A percentile compares a stretch with the other conserved stretches of the same genome.
Conservation (phyloP, 2,113 vertebrate genomes). For the Grammomys surdaster region DNA sequence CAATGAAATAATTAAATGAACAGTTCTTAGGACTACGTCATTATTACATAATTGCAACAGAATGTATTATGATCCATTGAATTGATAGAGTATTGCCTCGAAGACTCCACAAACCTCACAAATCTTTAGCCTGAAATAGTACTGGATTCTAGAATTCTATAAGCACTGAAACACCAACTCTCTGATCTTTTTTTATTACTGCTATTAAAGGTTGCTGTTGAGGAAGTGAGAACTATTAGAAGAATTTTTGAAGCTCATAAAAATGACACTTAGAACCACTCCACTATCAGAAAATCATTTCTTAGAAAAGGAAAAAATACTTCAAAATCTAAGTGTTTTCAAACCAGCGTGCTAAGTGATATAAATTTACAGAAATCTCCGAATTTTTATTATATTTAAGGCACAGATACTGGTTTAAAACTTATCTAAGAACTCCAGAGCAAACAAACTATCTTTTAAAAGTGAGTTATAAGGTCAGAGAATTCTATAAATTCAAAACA, state of each 20-base stretch:
- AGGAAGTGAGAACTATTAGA: constrained; percentile 40
- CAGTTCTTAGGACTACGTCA: background rate
- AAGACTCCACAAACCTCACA: background rate
- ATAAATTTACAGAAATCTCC: background rate
- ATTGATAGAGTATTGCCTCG: background rate
- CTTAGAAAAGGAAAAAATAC: background rate
- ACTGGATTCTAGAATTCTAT: constrained; percentile 21
- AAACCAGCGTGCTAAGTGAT: background rate
- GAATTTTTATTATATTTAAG: constrained; percentile 46
- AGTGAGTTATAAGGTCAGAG: background rate
- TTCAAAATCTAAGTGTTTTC: constrained; percentile 15
- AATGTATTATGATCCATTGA: background rate
- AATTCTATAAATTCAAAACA: background rate
- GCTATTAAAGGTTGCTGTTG: background rate
- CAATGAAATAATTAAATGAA: background rate
- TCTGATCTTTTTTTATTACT: background rate
- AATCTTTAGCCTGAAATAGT: background rate
- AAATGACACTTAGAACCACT: background rate
- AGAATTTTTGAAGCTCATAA: background rate
- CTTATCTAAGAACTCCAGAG: background rate
- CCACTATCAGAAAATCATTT: background rate
- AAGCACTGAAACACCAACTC: background rate
- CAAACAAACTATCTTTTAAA: background rate
- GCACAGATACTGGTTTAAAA: background rate
- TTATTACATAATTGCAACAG: background rate